Percentiles rank a stretch among this genome's conserved stretches.
These are phyloP conservation scores for Amblyjoppa proteus DNA, from an alignment of 2,888 invertebrate species.

Conservation along the genomic window DNA sequence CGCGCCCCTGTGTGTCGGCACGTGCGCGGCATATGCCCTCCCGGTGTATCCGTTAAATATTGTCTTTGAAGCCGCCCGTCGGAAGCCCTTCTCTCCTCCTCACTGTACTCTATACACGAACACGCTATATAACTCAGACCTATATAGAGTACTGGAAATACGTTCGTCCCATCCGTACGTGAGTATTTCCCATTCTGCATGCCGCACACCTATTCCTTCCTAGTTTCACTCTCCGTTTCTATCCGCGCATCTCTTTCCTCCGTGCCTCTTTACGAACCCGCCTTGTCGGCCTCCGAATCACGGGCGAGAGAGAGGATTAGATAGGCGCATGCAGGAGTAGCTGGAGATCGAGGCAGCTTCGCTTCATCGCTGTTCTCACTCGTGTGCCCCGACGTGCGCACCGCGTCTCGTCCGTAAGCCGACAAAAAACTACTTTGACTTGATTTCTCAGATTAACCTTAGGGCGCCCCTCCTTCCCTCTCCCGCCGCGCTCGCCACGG, in stretches of 20 bases:
- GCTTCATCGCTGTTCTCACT: slow-evolving; percentile 48
- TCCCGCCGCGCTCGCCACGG: slow-evolving; percentile 64
- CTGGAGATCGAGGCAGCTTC: slow-evolving; percentile 19
- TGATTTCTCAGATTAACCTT: slow-evolving; percentile 83
- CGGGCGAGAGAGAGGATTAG: slow-evolving; percentile 19
- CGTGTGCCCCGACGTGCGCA: slow-evolving; percentile 60
- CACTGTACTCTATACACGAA: slow-evolving; percentile 50
- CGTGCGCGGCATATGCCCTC: slow-evolving; percentile 83
- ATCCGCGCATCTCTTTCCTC: slow-evolving; percentile 38
- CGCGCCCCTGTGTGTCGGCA: slow-evolving; percentile 76
- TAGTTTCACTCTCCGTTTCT: slow-evolving; percentile 62
- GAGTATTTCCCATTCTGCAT: neutral
- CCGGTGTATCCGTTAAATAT: slow-evolving; percentile 81
- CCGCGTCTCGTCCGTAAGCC: slow-evolving; percentile 47
- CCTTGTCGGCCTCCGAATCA: slow-evolving; percentile 29
- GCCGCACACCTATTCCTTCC: slow-evolving; percentile 54
- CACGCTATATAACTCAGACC: neutral
- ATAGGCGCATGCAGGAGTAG: slow-evolving; percentile 57
- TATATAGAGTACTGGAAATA: slow-evolving; percentile 2
- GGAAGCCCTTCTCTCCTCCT: slow-evolving; percentile 77
- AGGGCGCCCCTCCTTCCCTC: slow-evolving; percentile 70
- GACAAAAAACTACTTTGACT: slow-evolving; percentile 82
- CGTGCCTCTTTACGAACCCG: slow-evolving; percentile 40
- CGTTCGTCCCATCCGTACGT: slow-evolving; percentile 30
- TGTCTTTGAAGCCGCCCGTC: slow-evolving; percentile 84